phyloP scores from a whole-genome alignment of 2,888 invertebrate genomes.

The Dryomyza anilis region DNA sequence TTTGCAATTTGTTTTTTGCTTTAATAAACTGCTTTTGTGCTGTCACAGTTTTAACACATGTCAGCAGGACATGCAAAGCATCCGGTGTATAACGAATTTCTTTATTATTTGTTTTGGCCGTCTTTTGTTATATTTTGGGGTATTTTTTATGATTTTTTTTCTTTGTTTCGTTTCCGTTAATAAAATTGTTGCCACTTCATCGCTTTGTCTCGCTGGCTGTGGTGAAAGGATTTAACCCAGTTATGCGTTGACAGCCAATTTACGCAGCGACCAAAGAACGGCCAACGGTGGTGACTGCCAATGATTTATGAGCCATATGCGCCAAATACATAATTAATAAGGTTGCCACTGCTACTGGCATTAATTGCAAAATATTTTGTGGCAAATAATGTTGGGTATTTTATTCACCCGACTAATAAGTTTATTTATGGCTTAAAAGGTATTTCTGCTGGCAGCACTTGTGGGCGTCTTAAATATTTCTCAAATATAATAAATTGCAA shows the following conservation, averaged over 20 bases:
- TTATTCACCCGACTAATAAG: no score
- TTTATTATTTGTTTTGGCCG: not conserved
- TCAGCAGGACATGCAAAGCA: constrained; percentile 22
- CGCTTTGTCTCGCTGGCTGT: not conserved
- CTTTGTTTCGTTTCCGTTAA: not conserved
- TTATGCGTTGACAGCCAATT: not conserved
- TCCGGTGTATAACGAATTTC: not conserved
- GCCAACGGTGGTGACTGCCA: not conserved
- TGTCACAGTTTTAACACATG: constrained; percentile 3
- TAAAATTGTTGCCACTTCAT: not conserved
- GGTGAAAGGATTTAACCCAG: not conserved
- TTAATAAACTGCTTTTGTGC: no score
- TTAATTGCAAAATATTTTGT: not conserved
- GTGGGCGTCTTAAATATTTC: no score
- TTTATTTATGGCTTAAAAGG: no score
- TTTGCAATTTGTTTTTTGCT: not conserved
- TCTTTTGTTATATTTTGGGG: not conserved
- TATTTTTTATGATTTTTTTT: not conserved
- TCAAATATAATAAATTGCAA: no score
- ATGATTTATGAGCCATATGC: constrained; percentile 18
- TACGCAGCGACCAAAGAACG: not conserved
- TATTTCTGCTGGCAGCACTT: no score
- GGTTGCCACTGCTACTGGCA: no score
- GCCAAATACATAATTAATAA: constrained; percentile 15
- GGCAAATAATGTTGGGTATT: no score